These are phyloP conservation scores for Dyspetes luteomarginatus DNA, from an alignment of 2,888 invertebrate species.

Conservation along the genomic window DNA sequence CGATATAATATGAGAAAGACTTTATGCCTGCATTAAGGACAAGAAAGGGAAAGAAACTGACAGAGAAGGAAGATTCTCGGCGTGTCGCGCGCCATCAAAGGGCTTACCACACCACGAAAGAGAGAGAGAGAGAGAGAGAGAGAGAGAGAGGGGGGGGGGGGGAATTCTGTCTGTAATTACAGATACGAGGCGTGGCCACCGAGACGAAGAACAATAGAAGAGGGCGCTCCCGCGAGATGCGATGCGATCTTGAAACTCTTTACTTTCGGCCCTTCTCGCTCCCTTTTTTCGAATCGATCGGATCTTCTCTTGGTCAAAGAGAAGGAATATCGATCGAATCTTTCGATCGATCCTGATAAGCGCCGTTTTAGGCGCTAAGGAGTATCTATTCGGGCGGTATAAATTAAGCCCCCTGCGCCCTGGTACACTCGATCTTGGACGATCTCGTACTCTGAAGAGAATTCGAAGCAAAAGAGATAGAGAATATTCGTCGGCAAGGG, in stretches of 20 bases:
- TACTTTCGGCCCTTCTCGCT: conserved; percentile 72
- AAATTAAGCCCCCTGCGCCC: conserved; percentile 70
- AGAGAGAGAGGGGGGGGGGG: conserved; percentile 50
- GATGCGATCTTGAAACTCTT: conserved; percentile 78
- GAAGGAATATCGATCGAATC: conserved; percentile 78
- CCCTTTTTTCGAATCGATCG: conserved; percentile 71
- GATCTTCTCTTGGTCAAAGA: conserved; percentile 73
- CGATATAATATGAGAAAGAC: conserved; percentile 6
- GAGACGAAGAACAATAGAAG: conserved; percentile 81
- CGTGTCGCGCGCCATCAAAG: conserved; percentile 80
- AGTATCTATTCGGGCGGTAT: conserved; percentile 79
- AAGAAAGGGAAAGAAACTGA: conserved; percentile 35
- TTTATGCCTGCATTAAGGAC: conserved; percentile 51
- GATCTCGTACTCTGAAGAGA: conserved; percentile 31
- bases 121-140: conserved; percentile 14
- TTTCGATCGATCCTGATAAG: conserved; percentile 79
- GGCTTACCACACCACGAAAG: conserved; percentile 75
- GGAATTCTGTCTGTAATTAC: conserved; percentile 81
- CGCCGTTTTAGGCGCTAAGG: conserved; percentile 80
- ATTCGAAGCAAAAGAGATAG: conserved; percentile 13
- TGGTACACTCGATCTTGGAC: conserved; percentile 10
- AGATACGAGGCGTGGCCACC: conserved; percentile 82
- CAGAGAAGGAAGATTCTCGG: conserved; percentile 61
- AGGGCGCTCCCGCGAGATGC: conserved; percentile 77
- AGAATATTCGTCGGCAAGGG: conserved; percentile 46